Evolutionary conservation across 2,888 invertebrate genomes (phyloP).

Genomic region (Saturnia pavonia): DNA sequence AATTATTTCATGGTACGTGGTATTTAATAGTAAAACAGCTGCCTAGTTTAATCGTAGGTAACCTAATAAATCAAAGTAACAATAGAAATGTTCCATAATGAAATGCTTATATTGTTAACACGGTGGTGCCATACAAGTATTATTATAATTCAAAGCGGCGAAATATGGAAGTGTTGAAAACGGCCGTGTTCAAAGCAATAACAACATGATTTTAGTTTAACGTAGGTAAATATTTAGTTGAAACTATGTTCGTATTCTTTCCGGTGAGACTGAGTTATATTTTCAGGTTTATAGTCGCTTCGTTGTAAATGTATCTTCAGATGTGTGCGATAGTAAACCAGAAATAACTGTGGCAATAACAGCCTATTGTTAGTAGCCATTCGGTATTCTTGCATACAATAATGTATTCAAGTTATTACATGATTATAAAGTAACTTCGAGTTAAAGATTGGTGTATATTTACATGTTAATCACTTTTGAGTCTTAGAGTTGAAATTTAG

Average conservation of each 20-base stretch:
- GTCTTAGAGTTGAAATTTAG: neutral
- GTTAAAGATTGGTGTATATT: neutral
- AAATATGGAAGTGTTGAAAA: constrained; percentile 43
- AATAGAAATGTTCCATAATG: constrained; percentile 21
- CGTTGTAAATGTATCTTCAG: constrained; percentile 50
- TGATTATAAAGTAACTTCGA: neutral
- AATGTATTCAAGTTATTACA: neutral
- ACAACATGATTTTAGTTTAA: constrained; percentile 48
- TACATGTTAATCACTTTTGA: neutral
- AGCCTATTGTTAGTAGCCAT: constrained; percentile 44
- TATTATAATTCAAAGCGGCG: constrained; percentile 43
- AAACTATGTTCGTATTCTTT: constrained; percentile 53
- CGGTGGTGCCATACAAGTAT: constrained; percentile 25
- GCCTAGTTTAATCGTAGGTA: neutral
- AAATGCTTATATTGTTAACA: constrained; percentile 18
- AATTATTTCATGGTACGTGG: neutral
- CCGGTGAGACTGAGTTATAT: constrained; percentile 51
- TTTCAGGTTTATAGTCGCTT: constrained; percentile 52
- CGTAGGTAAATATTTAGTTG: constrained; percentile 56
- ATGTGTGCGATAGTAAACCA: constrained; percentile 49
- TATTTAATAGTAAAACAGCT: neutral
- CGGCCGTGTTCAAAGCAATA: constrained; percentile 48
- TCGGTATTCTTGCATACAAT: constrained; percentile 9
- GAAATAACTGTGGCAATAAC: constrained; percentile 47
- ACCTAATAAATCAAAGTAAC: neutral